Conservation (phyloP, 2,797 vertebrate genomes). For the Taenioides sp. region DNA sequence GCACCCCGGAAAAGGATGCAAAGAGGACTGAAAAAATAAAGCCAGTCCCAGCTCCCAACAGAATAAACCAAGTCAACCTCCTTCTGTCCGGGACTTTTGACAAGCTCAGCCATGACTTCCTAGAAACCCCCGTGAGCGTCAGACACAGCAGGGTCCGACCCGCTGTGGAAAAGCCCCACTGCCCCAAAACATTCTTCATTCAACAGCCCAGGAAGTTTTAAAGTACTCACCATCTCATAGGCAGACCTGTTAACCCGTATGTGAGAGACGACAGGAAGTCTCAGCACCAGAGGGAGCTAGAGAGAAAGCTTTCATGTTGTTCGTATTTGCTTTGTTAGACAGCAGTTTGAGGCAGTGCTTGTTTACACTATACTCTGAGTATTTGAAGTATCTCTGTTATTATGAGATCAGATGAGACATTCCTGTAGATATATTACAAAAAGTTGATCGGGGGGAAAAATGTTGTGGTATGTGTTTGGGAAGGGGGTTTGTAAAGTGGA, state of each 20-base stretch:
- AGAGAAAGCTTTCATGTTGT: constrained; percentile 16
- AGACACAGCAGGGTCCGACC: constrained; percentile 85
- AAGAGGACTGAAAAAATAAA: constrained; percentile 83
- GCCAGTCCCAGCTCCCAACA: constrained; percentile 68
- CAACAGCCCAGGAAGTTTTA: constrained; percentile 92
- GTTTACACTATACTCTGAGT: constrained; percentile 36
- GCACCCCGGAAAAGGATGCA: constrained; percentile 74
- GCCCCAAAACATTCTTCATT: constrained; percentile 81
- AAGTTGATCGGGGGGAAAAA: neutral
- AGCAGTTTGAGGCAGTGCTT: constrained; percentile 24
- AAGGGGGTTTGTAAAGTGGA: neutral
- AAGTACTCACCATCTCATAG: constrained; percentile 29
- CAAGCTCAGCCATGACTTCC: constrained; percentile 88
- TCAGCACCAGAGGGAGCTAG: constrained; percentile 20
- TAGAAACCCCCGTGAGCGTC: constrained; percentile 82
- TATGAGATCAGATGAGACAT: constrained; percentile 14
- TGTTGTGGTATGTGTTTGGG: constrained; percentile 9
- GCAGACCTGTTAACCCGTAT: constrained; percentile 30
- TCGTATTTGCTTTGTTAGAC: constrained; percentile 28
- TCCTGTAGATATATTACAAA: constrained; percentile 31
- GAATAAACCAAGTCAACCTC: constrained; percentile 80
- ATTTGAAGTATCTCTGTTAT: constrained; percentile 29
- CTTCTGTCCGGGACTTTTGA: constrained; percentile 81
- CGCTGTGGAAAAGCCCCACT: constrained; percentile 82
- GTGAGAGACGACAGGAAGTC: constrained; percentile 46